A percentile compares a stretch with the other conserved stretches of the same genome.
These are phyloP conservation scores for Phalacrocorax brasilianus DNA, from an alignment of 2,113 vertebrate genomes.

Conservation along the genomic window DNA sequence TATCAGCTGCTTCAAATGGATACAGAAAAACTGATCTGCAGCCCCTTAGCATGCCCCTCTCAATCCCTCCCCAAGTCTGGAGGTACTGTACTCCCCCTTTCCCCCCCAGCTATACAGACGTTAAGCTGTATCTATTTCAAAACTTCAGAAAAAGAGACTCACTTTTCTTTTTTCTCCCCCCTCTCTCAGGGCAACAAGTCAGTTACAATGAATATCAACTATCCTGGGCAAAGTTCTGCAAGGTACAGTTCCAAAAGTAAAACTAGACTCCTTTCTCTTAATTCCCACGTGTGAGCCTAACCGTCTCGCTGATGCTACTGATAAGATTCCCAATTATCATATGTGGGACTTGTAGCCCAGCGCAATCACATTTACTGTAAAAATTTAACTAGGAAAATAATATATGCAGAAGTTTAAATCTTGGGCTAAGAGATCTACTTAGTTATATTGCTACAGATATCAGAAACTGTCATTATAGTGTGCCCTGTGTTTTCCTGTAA, in stretches of 20 bases:
- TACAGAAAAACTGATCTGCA: background rate
- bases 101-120: background rate
- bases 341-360: background rate
- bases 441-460: background rate
- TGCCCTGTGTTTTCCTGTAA: background rate
- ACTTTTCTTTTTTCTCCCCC: background rate
- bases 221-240: constrained; percentile 94
- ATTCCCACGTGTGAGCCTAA: accelerated
- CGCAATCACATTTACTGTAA: background rate
- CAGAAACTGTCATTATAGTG: background rate
- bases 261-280: background rate
- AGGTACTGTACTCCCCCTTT: background rate
- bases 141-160: background rate
- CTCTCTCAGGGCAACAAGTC: constrained; percentile 78
- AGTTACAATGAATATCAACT: constrained; percentile 86
- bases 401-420: background rate
- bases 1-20: background rate
- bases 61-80: background rate
- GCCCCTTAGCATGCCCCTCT: background rate
- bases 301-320: background rate
- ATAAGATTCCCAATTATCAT: background rate
- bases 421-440: background rate
- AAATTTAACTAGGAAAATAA: background rate
- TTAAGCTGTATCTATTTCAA: background rate
- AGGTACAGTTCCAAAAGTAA: constrained; percentile 76